Percentiles rank a stretch among this genome's conserved stretches.
These are phyloP conservation scores for Lysandra bellargus DNA, from an alignment of 2,888 invertebrate genomes.

Conservation along the genomic window DNA sequence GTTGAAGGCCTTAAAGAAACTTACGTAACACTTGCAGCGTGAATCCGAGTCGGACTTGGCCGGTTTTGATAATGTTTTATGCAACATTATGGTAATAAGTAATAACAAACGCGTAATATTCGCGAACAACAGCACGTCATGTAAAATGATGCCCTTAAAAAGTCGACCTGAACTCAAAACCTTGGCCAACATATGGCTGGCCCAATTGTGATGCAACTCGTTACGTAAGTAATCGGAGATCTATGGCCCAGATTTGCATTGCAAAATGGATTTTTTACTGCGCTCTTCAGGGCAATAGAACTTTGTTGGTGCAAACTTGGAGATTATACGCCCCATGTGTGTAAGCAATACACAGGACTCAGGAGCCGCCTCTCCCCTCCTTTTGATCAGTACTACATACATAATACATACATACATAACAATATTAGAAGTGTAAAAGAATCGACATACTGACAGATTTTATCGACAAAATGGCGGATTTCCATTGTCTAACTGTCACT, in stretches of 20 bases:
- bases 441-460: no score
- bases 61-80: neutral
- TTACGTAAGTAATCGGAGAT: constrained; percentile 47
- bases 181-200: constrained; percentile 49
- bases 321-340: neutral
- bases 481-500: no score
- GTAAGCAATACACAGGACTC: no score
- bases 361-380: no score
- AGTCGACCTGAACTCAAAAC: constrained; percentile 49
- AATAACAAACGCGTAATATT: constrained; percentile 12
- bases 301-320: neutral
- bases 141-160: constrained; percentile 42
- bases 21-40: neutral
- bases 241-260: constrained; percentile 45
- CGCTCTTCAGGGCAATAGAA: neutral
- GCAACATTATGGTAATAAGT: neutral
- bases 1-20: no score
- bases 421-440: no score
- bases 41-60: neutral
- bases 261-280: constrained; percentile 31
- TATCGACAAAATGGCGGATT: no score
- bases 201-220: constrained; percentile 47
- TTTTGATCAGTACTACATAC: no score
- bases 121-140: constrained; percentile 33
- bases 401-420: no score